A percentile compares a stretch with the other conserved stretches of the same genome.
Evolutionary conservation across 1,140 invertebrate species (phyloP).

Genomic region (Hypothenemus hampei): DNA sequence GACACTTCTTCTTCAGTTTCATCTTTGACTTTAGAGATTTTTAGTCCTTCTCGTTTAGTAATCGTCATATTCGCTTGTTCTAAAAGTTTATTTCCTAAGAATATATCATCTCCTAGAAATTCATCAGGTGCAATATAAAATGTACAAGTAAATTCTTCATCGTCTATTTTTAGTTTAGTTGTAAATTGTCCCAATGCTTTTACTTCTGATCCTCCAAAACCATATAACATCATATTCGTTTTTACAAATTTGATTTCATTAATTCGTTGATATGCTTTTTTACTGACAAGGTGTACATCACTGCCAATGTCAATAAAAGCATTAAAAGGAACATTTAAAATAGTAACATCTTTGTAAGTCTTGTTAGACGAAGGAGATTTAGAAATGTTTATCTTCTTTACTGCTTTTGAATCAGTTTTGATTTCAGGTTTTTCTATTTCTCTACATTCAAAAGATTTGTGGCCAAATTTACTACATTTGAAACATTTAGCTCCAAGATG

Average conservation of each 20-base stretch:
- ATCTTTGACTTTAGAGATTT: too few relatives aligned
- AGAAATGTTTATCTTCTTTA: too few relatives aligned
- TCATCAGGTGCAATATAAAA: neutral
- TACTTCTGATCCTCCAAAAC: neutral
- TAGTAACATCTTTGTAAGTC: neutral
- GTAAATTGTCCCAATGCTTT: neutral
- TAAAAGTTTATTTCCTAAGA: too few relatives aligned
- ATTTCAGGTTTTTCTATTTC: neutral
- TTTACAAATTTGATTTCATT: neutral
- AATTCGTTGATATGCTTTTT: neutral
- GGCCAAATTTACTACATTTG: slow-evolving; percentile 6
- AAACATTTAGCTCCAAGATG: slow-evolving; percentile 4
- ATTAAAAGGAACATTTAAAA: neutral
- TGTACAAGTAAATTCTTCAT: neutral
- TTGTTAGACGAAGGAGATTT: too few relatives aligned
- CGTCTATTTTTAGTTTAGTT: neutral
- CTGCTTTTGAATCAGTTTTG: neutral
- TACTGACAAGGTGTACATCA: neutral
- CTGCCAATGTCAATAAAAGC: neutral
- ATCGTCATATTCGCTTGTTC: too few relatives aligned
- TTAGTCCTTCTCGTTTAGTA: too few relatives aligned
- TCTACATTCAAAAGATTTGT: neutral
- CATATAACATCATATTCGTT: neutral
- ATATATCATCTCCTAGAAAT: too few relatives aligned
- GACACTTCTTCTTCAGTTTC: too few relatives aligned